Base-by-base conservation (phyloP, 2,797 vertebrate genomes). In the Oreortyx pictus region DNA sequence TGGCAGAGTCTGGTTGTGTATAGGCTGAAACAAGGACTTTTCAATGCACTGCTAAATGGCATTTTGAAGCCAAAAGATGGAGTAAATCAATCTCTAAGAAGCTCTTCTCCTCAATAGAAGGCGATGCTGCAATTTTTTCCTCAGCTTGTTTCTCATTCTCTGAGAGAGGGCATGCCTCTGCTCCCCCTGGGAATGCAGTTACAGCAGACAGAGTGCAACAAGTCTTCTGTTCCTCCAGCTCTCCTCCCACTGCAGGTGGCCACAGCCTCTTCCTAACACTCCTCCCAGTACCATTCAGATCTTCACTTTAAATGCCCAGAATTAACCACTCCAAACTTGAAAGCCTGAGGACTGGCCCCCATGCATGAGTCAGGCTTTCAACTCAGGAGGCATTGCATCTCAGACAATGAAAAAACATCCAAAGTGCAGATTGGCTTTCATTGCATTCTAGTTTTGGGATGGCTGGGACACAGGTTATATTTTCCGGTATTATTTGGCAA, bases 401-500 rank as follows among this genome's bases (percentile, higher is more conserved):
- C 47, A 70, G 89, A 86, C 60, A 79, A 70, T 64, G 70, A 50
- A 75, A 86, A 88, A 0, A 0, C 2, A 1, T 71, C 52, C 0
- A 59, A 64, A 70, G 39, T 59, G 75, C 66, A 83, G 25, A 35
- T 76, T 62, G 49, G 4, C 33, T 86, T 79, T 83, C 72, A 71
- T 46, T 64, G 44, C 31, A 24, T 89, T 82, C 56, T 61, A 64
- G 27, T 9, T 82, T 56, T 54, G 24, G 33, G 37, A n/a, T 35
- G 19, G 24, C 66, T 78, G 44, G 56, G 41, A 78, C 37, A 50
- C 31, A 66, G 56, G 56, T 82, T 85, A 13, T 56, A 46, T 52
- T 83, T 89, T 62, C 60, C 83, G 84, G 60, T 71, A 57, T 44
- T 75, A 18, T 70, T 88, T 76, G 41, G 67, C 67, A 92, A 84